Percentiles rank a stretch among this genome's conserved stretches.
Evolutionary conservation across 2,113 vertebrate species (phyloP).

Genomic region (Smithornis capensis): DNA sequence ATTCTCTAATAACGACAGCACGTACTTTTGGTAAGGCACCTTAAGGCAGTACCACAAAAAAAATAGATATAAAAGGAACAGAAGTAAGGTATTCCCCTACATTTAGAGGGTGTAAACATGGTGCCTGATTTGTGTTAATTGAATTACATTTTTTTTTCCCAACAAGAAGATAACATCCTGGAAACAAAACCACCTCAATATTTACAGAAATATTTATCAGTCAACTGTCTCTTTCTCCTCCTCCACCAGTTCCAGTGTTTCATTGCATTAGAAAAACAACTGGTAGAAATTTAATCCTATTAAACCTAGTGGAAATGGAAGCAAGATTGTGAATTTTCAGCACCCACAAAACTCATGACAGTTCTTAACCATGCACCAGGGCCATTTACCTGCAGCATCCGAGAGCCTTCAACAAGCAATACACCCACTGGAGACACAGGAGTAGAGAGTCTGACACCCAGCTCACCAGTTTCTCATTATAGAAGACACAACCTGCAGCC

Average conservation of each 20-base stretch:
- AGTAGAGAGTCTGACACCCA: background rate
- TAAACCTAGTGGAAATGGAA: background rate
- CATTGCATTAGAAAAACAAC: background rate
- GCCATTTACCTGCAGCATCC: background rate
- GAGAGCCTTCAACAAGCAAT: background rate
- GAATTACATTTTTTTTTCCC: background rate
- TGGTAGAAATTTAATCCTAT: background rate
- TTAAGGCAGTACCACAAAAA: background rate
- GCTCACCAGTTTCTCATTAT: background rate
- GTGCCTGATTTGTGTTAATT: background rate
- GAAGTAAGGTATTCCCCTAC: background rate
- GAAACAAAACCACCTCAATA: background rate
- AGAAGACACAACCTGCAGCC: background rate
- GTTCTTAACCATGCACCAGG: background rate
- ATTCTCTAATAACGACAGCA: background rate
- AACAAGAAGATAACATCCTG: background rate
- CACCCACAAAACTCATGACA: background rate
- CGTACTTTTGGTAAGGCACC: background rate
- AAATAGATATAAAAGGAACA: background rate
- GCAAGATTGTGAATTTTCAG: background rate
- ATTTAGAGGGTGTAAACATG: background rate
- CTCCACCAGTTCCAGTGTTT: background rate
- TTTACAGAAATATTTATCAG: background rate
- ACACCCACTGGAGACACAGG: background rate
- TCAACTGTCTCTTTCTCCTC: background rate